A percentile compares a stretch with the other conserved stretches of the same genome.
Conservation (phyloP, 37 sponge, comb jelly and placozoan species). For the Hormiphora californensis region DNA sequence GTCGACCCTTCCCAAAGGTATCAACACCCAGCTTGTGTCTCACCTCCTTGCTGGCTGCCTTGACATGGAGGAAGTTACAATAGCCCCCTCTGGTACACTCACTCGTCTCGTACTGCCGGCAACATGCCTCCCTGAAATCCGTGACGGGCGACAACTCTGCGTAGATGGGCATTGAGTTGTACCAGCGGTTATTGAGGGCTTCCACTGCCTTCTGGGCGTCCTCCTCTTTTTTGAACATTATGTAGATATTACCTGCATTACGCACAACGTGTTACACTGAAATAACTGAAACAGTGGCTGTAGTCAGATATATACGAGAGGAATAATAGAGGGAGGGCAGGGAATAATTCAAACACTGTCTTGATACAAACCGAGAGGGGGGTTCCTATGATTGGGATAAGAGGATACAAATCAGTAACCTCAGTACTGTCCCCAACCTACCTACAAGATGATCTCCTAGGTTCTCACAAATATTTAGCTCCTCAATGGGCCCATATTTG, state of each 20-base stretch:
- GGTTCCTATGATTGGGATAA: no score
- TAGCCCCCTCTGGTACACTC: conserved; percentile 34
- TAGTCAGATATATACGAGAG: no score
- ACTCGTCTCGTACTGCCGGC: conserved; percentile 30
- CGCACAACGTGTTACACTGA: no score
- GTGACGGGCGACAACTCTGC: conserved; percentile 46
- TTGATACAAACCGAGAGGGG: no score
- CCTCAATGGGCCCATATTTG: conserved; percentile 54
- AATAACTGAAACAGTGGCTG: no score
- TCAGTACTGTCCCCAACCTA: background rate
- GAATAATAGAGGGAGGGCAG: no score
- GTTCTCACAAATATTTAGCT: conserved; percentile 50
- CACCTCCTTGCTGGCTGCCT: background rate
- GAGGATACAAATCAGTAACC: no score
- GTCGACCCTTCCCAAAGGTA: conserved; percentile 10
- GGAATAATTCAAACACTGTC: no score
- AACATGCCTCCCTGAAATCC: conserved; percentile 33
- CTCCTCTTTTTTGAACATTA: conserved; percentile 79
- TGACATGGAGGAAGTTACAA: conserved; percentile 39
- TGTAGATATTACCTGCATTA: conserved; percentile 52
- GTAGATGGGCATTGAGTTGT: conserved; percentile 65
- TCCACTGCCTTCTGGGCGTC: conserved; percentile 87
- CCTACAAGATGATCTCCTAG: conserved; percentile 51
- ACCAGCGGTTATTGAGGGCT: conserved; percentile 95
- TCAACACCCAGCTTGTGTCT: conserved; percentile 31